Base-by-base conservation (phyloP, 2,113 vertebrate species). In the Struthidea cinerea region DNA sequence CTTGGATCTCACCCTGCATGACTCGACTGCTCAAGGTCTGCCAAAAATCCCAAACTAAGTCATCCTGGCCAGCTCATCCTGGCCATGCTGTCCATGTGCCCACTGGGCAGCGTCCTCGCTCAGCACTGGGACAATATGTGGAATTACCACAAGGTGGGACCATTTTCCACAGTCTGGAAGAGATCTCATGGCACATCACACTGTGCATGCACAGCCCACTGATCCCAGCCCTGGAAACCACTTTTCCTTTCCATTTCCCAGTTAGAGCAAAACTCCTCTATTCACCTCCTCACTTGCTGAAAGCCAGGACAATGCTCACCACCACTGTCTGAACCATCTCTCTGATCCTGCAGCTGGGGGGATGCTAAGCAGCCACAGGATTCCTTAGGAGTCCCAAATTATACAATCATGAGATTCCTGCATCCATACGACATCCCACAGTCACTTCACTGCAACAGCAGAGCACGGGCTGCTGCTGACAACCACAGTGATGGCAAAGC, bases 141-240 rank as follows among this genome's bases (percentile, higher is more conserved):
- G 23, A 81, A 49, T 61, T 63, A 81, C 94, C 95, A 96, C 96
- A 86, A 94, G 96, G 87, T 96, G 95, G 95, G 86, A 96, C 85
- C 85, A 82, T 82, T 64, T 47, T 44, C 89, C 91, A 84, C 81
- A 46, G 35, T 20, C 79, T 64, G 57, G 65, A n/a, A 82, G 55
- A 35, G n/a, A 74, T 46, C 78, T 55, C 33, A 7, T 0, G 16
- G 76, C 32, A 32, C 19, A 2, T 39, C 68, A 53, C 37, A 61
- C 19, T 4, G 10, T 22, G 75, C 42, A 35, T 7, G 9, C 56
- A 41, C 1, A 5, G 65, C 47, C 0, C 0, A 16, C 23, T 50
- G 59, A 64, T 37, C 35, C 18, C 50, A 53, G 44, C 30, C 52
- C 22, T 0, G 4, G 30, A 67, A n/a, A 60, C 3, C 11, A 1